phyloP scores from a whole-genome alignment of 2,113 vertebrate genomes.

The Callopanchax toddi region DNA sequence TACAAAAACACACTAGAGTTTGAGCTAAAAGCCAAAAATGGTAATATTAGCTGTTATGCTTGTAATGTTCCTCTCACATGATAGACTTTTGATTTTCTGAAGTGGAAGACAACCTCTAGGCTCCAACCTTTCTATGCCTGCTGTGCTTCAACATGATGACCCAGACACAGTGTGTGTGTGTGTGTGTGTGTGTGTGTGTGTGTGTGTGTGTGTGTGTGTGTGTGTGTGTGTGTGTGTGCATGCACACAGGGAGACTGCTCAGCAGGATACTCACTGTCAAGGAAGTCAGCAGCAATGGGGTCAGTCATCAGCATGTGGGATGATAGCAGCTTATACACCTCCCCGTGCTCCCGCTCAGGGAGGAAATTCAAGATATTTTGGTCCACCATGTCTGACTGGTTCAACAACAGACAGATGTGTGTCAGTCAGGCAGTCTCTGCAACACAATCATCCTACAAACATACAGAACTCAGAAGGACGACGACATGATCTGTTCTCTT shows the following conservation, averaged over 20 bases:
- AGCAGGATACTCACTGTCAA: conserved; percentile 81
- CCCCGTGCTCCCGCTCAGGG: conserved; percentile 88
- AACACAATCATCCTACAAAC: neutral
- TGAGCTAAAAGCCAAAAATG: neutral
- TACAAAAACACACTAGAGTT: neutral
- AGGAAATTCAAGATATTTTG: conserved; percentile 94
- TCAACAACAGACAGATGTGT: conserved; percentile 73
- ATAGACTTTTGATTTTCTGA: conserved; percentile 16
- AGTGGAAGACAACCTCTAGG: conserved; percentile 5
- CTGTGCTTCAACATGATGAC: conserved; percentile 21
- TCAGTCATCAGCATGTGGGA: conserved; percentile 83
- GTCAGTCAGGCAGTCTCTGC: conserved; percentile 44
- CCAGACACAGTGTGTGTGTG: conserved; percentile 9
- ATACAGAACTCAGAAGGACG: no score
- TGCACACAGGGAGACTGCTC: neutral
- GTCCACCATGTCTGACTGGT: conserved; percentile 94
- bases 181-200: neutral
- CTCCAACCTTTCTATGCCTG: conserved; percentile 25
- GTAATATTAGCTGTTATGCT: neutral
- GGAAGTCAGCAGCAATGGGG: conserved; percentile 83
- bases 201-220: neutral
- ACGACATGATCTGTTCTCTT: no score
- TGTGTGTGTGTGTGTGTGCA: neutral
- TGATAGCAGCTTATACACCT: conserved; percentile 88
- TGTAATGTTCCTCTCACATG: neutral